A percentile compares a stretch with the other conserved stretches of the same genome.
These are phyloP conservation scores for Dyspetes luteomarginatus DNA, from an alignment of 2,888 invertebrate species.

Conservation along the genomic window DNA sequence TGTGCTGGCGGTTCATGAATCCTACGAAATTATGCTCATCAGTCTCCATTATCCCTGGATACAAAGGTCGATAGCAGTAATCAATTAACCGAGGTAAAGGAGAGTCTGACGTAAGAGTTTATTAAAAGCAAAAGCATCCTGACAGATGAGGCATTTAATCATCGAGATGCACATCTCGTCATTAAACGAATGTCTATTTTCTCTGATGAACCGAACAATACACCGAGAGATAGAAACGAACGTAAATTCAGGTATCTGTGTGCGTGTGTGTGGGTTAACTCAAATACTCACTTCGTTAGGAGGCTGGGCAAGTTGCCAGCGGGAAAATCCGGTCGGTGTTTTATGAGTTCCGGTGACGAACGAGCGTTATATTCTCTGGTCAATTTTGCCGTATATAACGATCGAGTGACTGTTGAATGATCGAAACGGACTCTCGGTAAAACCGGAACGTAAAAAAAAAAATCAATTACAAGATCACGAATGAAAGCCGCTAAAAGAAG, in stretches of 20 bases:
- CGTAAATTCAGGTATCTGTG: neutral
- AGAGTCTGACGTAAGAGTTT: neutral
- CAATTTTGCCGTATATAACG: neutral
- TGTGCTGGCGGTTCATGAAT: neutral
- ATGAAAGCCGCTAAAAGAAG: neutral
- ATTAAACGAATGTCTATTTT: neutral
- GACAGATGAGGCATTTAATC: conserved; percentile 4
- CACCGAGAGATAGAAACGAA: neutral
- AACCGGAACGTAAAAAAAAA: neutral
- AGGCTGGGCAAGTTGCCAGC: conserved; percentile 23
- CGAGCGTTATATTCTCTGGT: neutral
- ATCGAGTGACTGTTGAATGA: neutral
- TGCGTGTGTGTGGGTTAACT: neutral
- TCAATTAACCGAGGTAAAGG: neutral
- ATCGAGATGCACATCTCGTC: neutral
- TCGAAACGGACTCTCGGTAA: neutral
- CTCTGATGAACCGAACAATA: neutral
- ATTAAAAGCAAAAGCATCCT: neutral
- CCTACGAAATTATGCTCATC: neutral
- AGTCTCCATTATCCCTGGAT: neutral
- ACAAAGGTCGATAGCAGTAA: neutral
- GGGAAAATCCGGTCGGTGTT: conserved; percentile 24
- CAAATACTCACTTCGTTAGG: conserved; percentile 39
- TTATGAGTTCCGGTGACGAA: conserved; percentile 24
- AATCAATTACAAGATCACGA: neutral